These are phyloP conservation scores for Aurelia sp. DNA, from an alignment of 30 jellyfish, hydroid and myxozoan species.

Conservation along the genomic window DNA sequence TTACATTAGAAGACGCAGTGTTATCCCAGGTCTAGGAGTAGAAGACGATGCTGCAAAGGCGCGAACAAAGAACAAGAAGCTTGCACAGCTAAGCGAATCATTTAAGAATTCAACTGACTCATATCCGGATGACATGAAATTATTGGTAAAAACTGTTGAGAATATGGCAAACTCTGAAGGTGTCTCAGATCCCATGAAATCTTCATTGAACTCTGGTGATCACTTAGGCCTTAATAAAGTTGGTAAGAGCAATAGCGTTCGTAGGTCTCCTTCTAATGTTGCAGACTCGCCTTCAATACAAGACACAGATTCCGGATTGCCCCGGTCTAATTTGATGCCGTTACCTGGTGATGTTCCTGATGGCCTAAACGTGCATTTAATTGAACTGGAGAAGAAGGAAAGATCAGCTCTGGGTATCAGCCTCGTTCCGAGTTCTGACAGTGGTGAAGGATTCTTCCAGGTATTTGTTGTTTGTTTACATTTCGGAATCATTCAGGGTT, in stretches of 20 bases:
- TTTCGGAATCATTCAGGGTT: too few relatives aligned
- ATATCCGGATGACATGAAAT: slow-evolving; percentile 64
- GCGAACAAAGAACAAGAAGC: slow-evolving; percentile 24
- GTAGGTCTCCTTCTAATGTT: slow-evolving; percentile 40
- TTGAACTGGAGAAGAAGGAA: slow-evolving; percentile 66
- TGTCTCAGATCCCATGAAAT: slow-evolving; percentile 22
- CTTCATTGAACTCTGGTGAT: slow-evolving; percentile 19
- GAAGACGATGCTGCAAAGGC: slow-evolving; percentile 44
- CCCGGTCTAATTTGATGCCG: slow-evolving; percentile 70
- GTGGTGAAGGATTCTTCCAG: slow-evolving; percentile 78
- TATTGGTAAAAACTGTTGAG: slow-evolving; percentile 45
- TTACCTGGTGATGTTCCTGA: slow-evolving; percentile 86
- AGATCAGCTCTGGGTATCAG: slow-evolving; percentile 86
- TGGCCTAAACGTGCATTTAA: slow-evolving; percentile 77
- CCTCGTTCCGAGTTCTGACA: slow-evolving; percentile 81
- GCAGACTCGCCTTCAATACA: slow-evolving; percentile 16
- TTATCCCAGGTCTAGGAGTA: slow-evolving; percentile 71
- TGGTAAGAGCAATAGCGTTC: slow-evolving; percentile 4
- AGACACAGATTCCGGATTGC: slow-evolving; percentile 23
- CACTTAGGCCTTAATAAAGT: background rate
- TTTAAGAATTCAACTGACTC: slow-evolving; percentile 62
- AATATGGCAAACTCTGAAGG: slow-evolving; percentile 43
- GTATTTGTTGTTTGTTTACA: slow-evolving; percentile 24
- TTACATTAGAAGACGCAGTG: slow-evolving; percentile 84
- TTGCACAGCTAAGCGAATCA: slow-evolving; percentile 55